Conservation (phyloP, 1,140 invertebrate species). For the Coelopa frigida region DNA sequence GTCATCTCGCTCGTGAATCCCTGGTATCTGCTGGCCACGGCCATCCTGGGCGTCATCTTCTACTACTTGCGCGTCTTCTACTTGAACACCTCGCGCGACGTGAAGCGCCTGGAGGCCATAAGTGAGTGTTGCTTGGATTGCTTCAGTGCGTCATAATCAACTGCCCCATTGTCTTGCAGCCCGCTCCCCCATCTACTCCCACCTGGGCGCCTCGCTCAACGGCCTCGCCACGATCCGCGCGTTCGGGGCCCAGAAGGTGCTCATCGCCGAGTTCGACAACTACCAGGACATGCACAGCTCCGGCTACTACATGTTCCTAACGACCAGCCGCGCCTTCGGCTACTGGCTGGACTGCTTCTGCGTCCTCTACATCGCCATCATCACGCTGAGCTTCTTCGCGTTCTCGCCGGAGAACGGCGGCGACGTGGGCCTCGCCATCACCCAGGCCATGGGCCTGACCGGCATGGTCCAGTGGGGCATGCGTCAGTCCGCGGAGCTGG, state of each 20-base stretch:
- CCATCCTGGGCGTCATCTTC: conserved; percentile 63
- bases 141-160: too few species aligned
- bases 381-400: conserved; percentile 62
- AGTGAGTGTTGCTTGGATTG: conserved; percentile 60
- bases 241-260: conserved; percentile 66
- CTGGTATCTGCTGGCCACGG: conserved; percentile 64
- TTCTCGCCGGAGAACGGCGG: conserved; percentile 56
- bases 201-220: conserved; percentile 80
- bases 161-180: too few species aligned
- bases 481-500: conserved; percentile 71
- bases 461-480: conserved; percentile 82
- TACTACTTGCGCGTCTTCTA: conserved; percentile 70
- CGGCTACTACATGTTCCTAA: conserved; percentile 57
- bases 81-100: conserved; percentile 69
- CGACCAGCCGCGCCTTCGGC: conserved; percentile 61
- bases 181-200: conserved; percentile 75
- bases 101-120: conserved; percentile 82
- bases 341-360: conserved; percentile 73
- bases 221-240: conserved; percentile 86
- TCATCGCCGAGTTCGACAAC: conserved; percentile 73
- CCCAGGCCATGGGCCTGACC: conserved; percentile 70
- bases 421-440: conserved; percentile 72
- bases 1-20: conserved; percentile 68
- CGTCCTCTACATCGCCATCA: conserved; percentile 61
- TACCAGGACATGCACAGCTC: conserved; percentile 67